Percentiles rank a stretch among this genome's conserved stretches.
Conservation (phyloP, 2,113 vertebrate species). For the Podocnemis expansa region DNA sequence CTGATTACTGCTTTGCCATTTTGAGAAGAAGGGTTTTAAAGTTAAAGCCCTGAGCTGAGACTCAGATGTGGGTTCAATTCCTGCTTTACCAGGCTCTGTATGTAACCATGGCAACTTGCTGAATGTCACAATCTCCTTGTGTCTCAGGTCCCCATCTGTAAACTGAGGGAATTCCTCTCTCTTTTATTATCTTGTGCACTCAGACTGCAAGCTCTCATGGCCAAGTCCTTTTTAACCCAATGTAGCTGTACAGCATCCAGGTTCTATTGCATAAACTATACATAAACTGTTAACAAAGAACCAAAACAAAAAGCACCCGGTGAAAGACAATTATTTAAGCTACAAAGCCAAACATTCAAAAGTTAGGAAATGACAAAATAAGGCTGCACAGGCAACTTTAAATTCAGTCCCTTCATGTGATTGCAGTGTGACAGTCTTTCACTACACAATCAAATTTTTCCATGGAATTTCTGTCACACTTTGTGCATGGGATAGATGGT, state of each 20-base stretch:
- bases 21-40: not conserved
- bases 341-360: not conserved
- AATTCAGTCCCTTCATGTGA: conserved; percentile 17
- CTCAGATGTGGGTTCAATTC: not conserved
- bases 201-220: too few relatives aligned
- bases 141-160: not conserved
- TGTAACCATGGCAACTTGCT: not conserved
- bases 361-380: conserved; percentile 52
- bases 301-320: not conserved
- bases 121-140: not conserved
- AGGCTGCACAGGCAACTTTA: conserved; percentile 28
- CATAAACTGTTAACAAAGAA: too few relatives aligned
- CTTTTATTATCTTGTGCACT: not conserved
- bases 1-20: too few relatives aligned
- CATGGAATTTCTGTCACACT: not conserved
- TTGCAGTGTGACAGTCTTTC: conserved; percentile 18
- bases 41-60: not conserved
- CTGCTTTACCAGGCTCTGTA: not conserved
- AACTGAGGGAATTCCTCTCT: not conserved
- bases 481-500: not conserved
- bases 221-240: not conserved
- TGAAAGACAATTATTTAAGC: not conserved
- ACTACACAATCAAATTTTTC: not conserved
- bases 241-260: not conserved
- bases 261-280: not conserved